A percentile compares a stretch with the other conserved stretches of the same genome.
phyloP scores from a whole-genome alignment of 2,888 invertebrate species.

The Gortyna flavago region DNA sequence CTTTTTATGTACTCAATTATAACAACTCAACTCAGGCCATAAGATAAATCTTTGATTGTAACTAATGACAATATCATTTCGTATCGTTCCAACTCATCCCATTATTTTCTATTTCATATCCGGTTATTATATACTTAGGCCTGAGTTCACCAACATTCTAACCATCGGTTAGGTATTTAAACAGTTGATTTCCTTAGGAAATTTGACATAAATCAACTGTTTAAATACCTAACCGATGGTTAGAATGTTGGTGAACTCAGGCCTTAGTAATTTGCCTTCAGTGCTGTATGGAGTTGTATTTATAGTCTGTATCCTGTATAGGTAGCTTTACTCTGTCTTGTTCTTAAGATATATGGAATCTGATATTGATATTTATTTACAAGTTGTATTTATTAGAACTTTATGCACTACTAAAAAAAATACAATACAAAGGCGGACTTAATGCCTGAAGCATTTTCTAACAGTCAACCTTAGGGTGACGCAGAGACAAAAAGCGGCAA shows the following conservation, averaged over 20 bases:
- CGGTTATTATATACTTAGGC: slow-evolving; percentile 58
- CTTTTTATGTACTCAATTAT: slow-evolving; percentile 57
- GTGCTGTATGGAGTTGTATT: slow-evolving; percentile 5
- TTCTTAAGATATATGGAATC: not conserved
- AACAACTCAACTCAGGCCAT: slow-evolving; percentile 56
- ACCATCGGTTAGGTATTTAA: too few species aligned
- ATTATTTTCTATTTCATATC: slow-evolving; percentile 63
- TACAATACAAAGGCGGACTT: not conserved
- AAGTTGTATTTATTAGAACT: not conserved
- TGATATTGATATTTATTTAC: not conserved
- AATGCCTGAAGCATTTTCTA: not conserved
- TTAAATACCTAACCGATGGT: too few species aligned
- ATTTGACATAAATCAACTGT: too few species aligned
- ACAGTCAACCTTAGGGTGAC: not conserved
- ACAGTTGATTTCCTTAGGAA: too few species aligned
- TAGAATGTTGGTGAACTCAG: too few species aligned
- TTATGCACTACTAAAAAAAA: not conserved
- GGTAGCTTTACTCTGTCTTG: not conserved
- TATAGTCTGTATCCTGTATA: not conserved
- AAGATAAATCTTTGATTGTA: slow-evolving; percentile 66
- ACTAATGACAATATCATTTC: slow-evolving; percentile 62
- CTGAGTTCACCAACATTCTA: too few species aligned
- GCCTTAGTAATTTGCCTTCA: slow-evolving; percentile 28
- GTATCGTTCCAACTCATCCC: slow-evolving; percentile 48
- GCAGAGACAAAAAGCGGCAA: not conserved